Conservation (phyloP, 2,113 vertebrate species). For the Corythaeola cristata region DNA sequence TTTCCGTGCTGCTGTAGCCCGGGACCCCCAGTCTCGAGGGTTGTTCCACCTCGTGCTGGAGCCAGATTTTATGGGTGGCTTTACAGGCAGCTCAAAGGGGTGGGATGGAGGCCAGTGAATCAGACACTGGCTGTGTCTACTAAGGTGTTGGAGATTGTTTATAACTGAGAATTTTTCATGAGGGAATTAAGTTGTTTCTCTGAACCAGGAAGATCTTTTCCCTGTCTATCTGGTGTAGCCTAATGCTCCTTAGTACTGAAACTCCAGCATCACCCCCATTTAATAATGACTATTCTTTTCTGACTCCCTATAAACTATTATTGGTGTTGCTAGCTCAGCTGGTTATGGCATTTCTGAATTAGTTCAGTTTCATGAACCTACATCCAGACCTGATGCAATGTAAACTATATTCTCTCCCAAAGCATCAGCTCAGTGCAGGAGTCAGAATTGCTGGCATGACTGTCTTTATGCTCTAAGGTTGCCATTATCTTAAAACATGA, state of each 20-base stretch:
- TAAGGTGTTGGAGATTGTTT: neutral
- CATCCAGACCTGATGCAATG: neutral
- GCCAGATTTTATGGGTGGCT: neutral
- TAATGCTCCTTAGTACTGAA: neutral
- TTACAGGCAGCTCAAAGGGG: neutral
- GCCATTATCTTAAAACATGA: neutral
- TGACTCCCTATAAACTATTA: neutral
- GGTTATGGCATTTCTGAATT: neutral
- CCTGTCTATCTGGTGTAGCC: neutral
- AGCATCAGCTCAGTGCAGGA: neutral
- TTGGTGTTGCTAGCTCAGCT: neutral
- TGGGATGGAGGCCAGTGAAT: neutral
- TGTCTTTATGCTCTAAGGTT: neutral
- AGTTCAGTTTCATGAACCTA: neutral
- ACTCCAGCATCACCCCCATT: no score
- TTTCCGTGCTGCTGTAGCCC: neutral
- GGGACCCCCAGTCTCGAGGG: neutral
- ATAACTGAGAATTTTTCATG: neutral
- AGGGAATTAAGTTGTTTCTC: neutral
- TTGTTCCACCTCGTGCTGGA: neutral
- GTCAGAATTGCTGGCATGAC: neutral
- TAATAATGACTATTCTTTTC: neutral
- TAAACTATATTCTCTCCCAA: neutral
- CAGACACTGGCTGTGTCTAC: neutral
- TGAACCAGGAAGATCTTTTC: neutral